phyloP scores from a whole-genome alignment of 1,140 invertebrate genomes.

The Trichomalopsis sarcophagae region DNA sequence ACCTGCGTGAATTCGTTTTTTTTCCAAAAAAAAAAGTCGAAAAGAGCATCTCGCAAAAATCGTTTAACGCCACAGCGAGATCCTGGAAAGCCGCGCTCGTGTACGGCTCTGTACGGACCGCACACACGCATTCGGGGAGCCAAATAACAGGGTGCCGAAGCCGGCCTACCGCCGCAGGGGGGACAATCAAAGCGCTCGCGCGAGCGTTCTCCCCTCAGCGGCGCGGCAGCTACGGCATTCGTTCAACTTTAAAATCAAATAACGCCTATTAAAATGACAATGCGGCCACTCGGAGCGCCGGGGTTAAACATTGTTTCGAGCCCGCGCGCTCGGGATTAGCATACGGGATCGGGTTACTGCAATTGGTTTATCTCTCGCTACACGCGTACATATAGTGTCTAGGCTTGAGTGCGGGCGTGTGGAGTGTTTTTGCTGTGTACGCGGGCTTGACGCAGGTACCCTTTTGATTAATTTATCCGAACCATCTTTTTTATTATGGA shows the following conservation, averaged over 20 bases:
- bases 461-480: too few species aligned
- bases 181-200: slow-evolving; percentile 68
- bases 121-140: slow-evolving; percentile 50
- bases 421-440: background rate
- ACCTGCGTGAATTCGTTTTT: background rate
- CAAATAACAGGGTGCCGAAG: slow-evolving; percentile 71
- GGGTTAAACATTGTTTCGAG: slow-evolving; percentile 75
- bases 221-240: slow-evolving; percentile 62
- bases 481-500: too few species aligned
- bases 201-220: background rate
- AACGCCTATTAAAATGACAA: slow-evolving; percentile 76
- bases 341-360: slow-evolving; percentile 75
- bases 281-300: slow-evolving; percentile 66
- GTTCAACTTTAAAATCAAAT: slow-evolving; percentile 76
- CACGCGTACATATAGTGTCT: background rate
- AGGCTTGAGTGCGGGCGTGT: background rate
- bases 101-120: background rate
- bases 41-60: background rate
- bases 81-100: background rate
- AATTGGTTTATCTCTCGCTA: slow-evolving; percentile 70
- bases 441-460: background rate
- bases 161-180: background rate
- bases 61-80: background rate
- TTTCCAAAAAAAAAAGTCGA: background rate
- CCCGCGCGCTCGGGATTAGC: slow-evolving; percentile 64